phyloP scores from a whole-genome alignment of 2,797 vertebrate species.

The Typhlichthys eigenmanni region DNA sequence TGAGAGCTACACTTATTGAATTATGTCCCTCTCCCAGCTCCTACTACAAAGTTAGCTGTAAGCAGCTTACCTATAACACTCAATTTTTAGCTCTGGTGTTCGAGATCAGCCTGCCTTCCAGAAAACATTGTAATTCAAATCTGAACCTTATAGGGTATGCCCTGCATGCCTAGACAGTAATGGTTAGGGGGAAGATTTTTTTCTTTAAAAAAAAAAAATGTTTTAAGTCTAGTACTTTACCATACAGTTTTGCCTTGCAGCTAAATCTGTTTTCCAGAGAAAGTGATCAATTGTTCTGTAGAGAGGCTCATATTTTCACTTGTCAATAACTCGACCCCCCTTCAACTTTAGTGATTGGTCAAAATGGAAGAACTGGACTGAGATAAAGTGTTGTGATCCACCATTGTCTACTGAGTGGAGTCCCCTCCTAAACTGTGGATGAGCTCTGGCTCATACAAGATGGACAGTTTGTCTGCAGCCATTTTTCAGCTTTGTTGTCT shows the following conservation, averaged over 20 bases:
- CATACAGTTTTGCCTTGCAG: slow-evolving; percentile 7
- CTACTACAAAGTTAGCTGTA: slow-evolving; percentile 60
- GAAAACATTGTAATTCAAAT: slow-evolving; percentile 28
- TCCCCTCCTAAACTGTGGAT: slow-evolving; percentile 46
- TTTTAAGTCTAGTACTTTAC: background rate
- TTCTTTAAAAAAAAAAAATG: no score
- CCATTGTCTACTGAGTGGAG: slow-evolving; percentile 42
- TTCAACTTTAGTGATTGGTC: slow-evolving; percentile 48
- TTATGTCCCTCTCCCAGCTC: slow-evolving; percentile 55
- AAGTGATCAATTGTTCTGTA: slow-evolving; percentile 16
- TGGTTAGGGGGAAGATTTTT: slow-evolving; percentile 6
- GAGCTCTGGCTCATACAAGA: slow-evolving; percentile 56
- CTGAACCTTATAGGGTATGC: slow-evolving; percentile 9
- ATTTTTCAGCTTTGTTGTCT: slow-evolving; percentile 61
- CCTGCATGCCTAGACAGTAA: background rate
- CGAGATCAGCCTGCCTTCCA: slow-evolving; percentile 24
- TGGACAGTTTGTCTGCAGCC: slow-evolving; percentile 49
- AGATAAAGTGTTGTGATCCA: slow-evolving; percentile 48
- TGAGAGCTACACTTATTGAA: slow-evolving; percentile 64
- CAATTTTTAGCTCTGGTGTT: slow-evolving; percentile 39
- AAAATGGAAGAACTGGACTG: slow-evolving; percentile 29
- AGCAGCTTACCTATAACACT: slow-evolving; percentile 67
- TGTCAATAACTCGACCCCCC: slow-evolving; percentile 48
- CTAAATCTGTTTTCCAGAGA: slow-evolving; percentile 2
- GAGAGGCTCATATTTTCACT: slow-evolving; percentile 26